Evolutionary conservation across 2,888 invertebrate species (phyloP).

Genomic region (Lobophora halterata): DNA sequence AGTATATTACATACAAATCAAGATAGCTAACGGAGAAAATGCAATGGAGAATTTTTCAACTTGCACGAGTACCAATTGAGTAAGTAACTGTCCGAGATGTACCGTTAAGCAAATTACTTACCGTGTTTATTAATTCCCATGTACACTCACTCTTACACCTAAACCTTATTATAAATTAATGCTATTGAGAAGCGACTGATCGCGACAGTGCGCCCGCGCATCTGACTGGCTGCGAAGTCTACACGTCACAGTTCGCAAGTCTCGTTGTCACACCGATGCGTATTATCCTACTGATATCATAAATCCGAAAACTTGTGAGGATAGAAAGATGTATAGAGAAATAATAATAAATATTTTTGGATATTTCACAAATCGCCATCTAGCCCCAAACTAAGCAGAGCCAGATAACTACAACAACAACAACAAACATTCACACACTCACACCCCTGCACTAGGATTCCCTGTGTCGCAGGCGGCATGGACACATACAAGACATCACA

Average conservation of each 20-base stretch:
- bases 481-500: too few relatives aligned
- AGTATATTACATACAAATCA: too few relatives aligned
- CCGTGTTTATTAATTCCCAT: slow-evolving; percentile 50
- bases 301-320: not conserved
- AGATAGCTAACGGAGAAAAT: slow-evolving; percentile 12
- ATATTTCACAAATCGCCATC: too few relatives aligned
- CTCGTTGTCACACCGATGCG: slow-evolving; percentile 48
- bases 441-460: too few relatives aligned
- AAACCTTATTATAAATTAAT: slow-evolving; percentile 38
- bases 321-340: too few relatives aligned
- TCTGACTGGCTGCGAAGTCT: slow-evolving; percentile 41
- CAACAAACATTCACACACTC: too few relatives aligned
- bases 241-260: slow-evolving; percentile 51
- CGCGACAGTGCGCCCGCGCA: slow-evolving; percentile 52
- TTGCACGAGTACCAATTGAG: too few relatives aligned
- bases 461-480: too few relatives aligned
- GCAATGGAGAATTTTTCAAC: too few relatives aligned
- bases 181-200: slow-evolving; percentile 42
- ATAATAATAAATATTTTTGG: too few relatives aligned
- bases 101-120: slow-evolving; percentile 52
- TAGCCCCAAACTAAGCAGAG: too few relatives aligned
- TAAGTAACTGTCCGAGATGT: slow-evolving; percentile 1
- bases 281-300: slow-evolving; percentile 24
- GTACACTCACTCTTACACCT: slow-evolving; percentile 36
- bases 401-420: too few relatives aligned